Evolutionary conservation across 2,113 vertebrate species (phyloP).

Genomic region (Dascyllus trimaculatus): DNA sequence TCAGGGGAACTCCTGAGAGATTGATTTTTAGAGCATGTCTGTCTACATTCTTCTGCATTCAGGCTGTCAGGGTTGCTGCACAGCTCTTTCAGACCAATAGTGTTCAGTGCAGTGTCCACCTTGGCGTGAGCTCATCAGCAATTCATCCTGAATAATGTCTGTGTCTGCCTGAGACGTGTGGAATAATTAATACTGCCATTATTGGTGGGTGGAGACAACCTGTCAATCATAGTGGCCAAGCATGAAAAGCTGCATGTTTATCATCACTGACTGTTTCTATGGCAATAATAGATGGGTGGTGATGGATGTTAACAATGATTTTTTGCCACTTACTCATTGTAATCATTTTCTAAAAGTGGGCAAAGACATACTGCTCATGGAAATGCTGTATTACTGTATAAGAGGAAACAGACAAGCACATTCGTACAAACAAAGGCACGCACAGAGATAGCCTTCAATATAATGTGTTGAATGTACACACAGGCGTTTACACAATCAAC

Average conservation of each 20-base stretch:
- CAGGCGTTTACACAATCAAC: conserved; percentile 45
- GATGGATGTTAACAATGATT: conserved; percentile 45
- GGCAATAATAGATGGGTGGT: conserved; percentile 58
- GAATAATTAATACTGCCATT: conserved; percentile 82
- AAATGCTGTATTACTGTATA: background rate
- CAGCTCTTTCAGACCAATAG: background rate
- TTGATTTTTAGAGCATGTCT: conserved; percentile 16
- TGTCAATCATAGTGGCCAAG: conserved; percentile 76
- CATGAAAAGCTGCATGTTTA: conserved; percentile 74
- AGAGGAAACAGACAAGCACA: conserved; percentile 2
- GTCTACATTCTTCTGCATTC: conserved; percentile 2
- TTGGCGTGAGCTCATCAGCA: conserved; percentile 65
- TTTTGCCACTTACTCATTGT: conserved; percentile 37
- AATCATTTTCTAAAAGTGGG: conserved; percentile 34
- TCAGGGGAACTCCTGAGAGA: background rate
- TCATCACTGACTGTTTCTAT: conserved; percentile 74
- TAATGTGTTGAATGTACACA: conserved; percentile 25
- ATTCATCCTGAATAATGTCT: conserved; percentile 74
- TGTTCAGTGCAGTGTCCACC: conserved; percentile 34
- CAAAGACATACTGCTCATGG: conserved; percentile 21
- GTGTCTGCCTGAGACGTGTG: conserved; percentile 61
- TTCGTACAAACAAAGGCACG: conserved; percentile 27
- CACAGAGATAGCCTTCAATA: conserved; percentile 8
- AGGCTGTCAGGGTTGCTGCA: conserved; percentile 24
- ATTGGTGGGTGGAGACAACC: conserved; percentile 77